Evolutionary conservation across 2,113 vertebrate species (phyloP), one percentile per base, ranked within the genome.

Genomic region (Otocyon megalotis): DNA sequence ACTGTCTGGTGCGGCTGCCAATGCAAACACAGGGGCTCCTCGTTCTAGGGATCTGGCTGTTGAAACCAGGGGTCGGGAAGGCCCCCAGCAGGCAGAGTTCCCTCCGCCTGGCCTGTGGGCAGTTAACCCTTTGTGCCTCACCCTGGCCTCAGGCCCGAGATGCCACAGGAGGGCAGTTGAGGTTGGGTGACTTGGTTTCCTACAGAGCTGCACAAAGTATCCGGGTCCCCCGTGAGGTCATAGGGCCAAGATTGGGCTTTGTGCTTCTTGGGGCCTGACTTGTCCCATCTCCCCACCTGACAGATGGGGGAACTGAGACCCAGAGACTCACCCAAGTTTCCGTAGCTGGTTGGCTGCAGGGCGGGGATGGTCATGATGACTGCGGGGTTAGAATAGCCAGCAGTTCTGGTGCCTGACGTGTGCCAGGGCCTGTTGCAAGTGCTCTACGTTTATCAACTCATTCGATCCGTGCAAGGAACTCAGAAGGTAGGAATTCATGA

Each of bases 1-100:
- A 98, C 98, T 95, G 99, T 99, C 99, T 99, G 99, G 99, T 97
- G 97, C 97, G 90, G 98, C 96, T 99, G 99, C 99, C 99, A 99
- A 99, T 96, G 98, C 98, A 99, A 99, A 99, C 99, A 99, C 54
- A 24, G 97, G 80, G n/a, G 54, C 62, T 71, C 76, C 50, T 89
- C 67, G 35, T 19, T n/a, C 37, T 90, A 5, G 84, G 81, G 58
- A 79, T 48, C 56, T 32, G 84, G 48, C 74, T 26, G 56, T n/a
- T 43, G 67, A 37, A 24, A 20, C 22, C 0, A 43, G 5, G 88
- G 94, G 71, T 88, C 93, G 24, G 67, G 63, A n/a, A 2, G 54
- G 32, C 11, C 62, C 48, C 24, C 79, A 16, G 43, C 43, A 43
- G 43, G 43, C 22, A 22, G 81, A 50, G 84, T 1, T 74, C 69